Evolutionary conservation across 1,140 invertebrate genomes (phyloP).

Genomic region (Macrobrachium rosenbergii): DNA sequence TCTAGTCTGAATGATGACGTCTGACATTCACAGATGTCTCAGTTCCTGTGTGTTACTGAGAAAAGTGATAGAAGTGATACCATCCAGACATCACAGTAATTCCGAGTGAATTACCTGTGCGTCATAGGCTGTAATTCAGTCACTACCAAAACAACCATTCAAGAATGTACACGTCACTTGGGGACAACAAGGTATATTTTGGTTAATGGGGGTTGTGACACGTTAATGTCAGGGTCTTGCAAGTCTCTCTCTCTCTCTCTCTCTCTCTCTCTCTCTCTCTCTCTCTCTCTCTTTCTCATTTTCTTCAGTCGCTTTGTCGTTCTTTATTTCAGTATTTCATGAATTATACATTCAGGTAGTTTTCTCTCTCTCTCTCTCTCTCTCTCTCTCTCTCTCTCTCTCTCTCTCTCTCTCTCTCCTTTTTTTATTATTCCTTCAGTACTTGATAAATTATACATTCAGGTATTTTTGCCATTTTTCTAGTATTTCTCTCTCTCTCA

Average conservation of each 20-base stretch:
- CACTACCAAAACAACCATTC: too few relatives aligned
- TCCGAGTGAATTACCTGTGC: too few relatives aligned
- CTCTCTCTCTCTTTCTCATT: neutral
- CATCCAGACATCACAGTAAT: too few relatives aligned
- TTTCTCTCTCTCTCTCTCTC: neutral
- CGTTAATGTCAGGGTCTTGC: too few relatives aligned
- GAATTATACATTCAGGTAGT: neutral
- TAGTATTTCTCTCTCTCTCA: neutral
- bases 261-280: constrained; percentile 4
- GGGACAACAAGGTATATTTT: too few relatives aligned
- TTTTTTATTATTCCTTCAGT: neutral
- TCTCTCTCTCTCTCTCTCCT: neutral
- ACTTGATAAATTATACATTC: neutral
- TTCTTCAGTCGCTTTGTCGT: neutral
- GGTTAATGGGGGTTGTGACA: too few relatives aligned
- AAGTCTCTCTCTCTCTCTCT: constrained; percentile 30
- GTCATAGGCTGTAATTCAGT: too few relatives aligned
- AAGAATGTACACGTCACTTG: too few relatives aligned
- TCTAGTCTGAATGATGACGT: too few relatives aligned
- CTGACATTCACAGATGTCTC: too few relatives aligned
- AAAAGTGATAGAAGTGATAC: too few relatives aligned
- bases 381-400: neutral
- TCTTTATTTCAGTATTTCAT: neutral
- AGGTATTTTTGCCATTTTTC: neutral
- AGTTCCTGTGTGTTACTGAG: too few relatives aligned